Conservation (phyloP, 2,113 vertebrate genomes). For the Channa maculata region DNA sequence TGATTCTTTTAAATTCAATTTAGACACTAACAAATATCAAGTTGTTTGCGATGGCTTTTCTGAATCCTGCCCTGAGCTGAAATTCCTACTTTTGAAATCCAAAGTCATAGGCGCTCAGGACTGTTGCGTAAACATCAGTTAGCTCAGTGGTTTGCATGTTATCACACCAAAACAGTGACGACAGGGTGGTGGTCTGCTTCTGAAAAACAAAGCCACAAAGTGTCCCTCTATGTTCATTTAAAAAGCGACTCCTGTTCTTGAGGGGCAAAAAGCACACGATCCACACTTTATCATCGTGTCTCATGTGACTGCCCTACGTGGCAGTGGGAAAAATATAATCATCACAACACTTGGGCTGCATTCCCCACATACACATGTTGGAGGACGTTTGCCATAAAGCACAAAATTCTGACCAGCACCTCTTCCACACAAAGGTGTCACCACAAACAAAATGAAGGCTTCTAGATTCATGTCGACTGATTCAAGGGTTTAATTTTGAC, state of each 20-base stretch:
- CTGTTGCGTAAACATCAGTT: conserved; percentile 39
- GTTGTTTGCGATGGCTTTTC: background rate
- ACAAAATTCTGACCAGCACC: background rate
- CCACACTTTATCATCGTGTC: too few species aligned
- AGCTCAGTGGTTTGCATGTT: background rate
- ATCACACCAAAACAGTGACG: background rate
- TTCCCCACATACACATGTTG: conserved; percentile 63
- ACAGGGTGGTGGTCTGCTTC: background rate
- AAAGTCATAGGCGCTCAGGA: background rate
- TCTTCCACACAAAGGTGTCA: too few species aligned
- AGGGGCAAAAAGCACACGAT: conserved; percentile 9
- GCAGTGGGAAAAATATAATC: background rate
- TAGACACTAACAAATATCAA: background rate
- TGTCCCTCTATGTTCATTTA: conserved; percentile 29
- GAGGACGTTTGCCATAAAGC: conserved; percentile 25
- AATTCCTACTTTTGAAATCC: conserved; percentile 6
- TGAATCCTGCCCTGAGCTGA: background rate
- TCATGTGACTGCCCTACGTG: too few species aligned
- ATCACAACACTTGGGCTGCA: background rate
- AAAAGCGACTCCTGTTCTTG: conserved; percentile 41
- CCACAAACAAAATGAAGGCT: too few species aligned
- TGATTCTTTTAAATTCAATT: conserved; percentile 12
- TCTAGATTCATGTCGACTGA: background rate
- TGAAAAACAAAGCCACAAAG: conserved; percentile 14
- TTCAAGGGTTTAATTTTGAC: background rate